These are phyloP conservation scores for Ibidorhyncha struthersii DNA, from an alignment of 2,113 vertebrate genomes.

Conservation along the genomic window DNA sequence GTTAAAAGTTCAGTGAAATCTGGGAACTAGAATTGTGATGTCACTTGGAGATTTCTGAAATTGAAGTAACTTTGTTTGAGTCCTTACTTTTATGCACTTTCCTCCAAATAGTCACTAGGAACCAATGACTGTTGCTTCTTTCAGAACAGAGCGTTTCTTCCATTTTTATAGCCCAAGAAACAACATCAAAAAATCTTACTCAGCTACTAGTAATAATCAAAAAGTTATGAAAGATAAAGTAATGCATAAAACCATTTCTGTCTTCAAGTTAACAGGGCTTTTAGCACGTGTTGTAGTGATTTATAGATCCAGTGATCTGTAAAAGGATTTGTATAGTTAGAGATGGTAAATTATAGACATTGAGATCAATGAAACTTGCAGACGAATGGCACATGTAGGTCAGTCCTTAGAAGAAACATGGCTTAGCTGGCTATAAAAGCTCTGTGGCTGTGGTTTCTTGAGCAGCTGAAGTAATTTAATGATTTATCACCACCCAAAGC, in stretches of 20 bases:
- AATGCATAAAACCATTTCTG: background rate
- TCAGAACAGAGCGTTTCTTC: background rate
- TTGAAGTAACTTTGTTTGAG: background rate
- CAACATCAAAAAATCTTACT: background rate
- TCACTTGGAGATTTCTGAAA: background rate
- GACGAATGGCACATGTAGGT: background rate
- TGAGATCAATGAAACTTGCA: background rate
- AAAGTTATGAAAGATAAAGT: background rate
- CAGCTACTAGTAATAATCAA: background rate
- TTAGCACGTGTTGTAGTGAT: background rate
- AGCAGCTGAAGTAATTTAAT: background rate
- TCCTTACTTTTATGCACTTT: background rate
- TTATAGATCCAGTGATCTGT: background rate
- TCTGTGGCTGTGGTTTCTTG: background rate
- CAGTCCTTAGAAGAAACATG: background rate
- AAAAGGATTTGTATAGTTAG: background rate
- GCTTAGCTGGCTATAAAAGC: background rate
- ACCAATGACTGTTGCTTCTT: background rate
- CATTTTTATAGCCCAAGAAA: background rate
- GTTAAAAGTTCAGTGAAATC: background rate
- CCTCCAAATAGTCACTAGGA: background rate
- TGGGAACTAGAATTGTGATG: background rate
- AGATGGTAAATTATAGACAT: background rate
- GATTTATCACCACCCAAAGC: background rate
- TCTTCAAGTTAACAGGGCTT: background rate